phyloP scores from a whole-genome alignment of 2,888 invertebrate species.

The Plebejus anna region DNA sequence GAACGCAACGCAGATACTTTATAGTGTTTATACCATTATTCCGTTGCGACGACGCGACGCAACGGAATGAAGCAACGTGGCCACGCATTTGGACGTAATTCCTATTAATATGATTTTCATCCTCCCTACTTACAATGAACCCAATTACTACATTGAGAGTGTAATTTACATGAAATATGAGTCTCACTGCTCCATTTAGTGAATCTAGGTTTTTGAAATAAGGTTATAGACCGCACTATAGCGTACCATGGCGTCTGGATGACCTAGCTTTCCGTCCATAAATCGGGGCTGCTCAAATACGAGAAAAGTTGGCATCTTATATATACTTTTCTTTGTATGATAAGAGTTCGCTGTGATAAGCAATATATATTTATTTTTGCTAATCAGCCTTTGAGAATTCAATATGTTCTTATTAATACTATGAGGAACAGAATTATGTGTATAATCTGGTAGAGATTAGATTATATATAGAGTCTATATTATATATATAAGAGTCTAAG shows the following conservation, averaged over 20 bases:
- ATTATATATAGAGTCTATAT: no score
- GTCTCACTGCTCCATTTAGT: neutral
- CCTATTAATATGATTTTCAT: no score
- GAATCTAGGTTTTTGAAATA: constrained; percentile 3
- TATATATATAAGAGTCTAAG: no score
- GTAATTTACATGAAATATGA: neutral
- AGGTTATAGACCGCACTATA: constrained; percentile 1
- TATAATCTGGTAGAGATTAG: no score
- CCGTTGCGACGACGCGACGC: no score
- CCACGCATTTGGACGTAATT: no score
- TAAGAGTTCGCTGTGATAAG: neutral
- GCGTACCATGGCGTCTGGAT: neutral
- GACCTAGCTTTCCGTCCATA: neutral
- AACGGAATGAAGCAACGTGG: no score
- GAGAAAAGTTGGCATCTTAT: neutral
- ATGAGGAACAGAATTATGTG: no score
- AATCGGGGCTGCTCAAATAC: neutral
- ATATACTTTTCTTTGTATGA: neutral
- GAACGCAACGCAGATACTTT: no score
- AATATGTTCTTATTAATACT: neutral
- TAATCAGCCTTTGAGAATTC: neutral
- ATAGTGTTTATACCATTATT: no score
- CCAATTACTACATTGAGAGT: neutral
- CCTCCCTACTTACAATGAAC: neutral
- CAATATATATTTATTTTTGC: neutral